phyloP scores from a whole-genome alignment of 1,140 invertebrate species.

The Propsilocerus akamusi region DNA sequence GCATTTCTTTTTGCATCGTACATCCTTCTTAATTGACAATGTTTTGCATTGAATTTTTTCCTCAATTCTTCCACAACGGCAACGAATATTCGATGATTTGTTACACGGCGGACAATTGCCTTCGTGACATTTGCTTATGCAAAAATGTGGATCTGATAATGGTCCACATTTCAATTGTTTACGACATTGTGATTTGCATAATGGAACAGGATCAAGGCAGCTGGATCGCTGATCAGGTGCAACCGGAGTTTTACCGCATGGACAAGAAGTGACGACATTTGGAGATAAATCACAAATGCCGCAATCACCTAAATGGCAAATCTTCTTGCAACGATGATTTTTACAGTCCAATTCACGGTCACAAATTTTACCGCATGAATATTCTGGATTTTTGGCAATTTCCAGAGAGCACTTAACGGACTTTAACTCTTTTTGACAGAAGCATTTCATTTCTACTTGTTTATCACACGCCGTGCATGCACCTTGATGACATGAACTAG shows the following conservation, averaged over 20 bases:
- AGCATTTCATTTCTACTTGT: conserved; percentile 31
- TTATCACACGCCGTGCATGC: conserved; percentile 47
- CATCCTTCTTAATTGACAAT: conserved; percentile 43
- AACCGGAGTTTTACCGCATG: conserved; percentile 55
- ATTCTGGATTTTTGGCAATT: conserved; percentile 22
- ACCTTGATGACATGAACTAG: conserved; percentile 54
- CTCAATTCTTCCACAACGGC: conserved; percentile 79
- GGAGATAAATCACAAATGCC: conserved; percentile 39
- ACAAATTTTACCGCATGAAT: conserved; percentile 50
- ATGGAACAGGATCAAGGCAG: conserved; percentile 74
- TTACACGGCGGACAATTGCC: conserved; percentile 69
- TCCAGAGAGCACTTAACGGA: conserved; percentile 30
- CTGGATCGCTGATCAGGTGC: conserved; percentile 29
- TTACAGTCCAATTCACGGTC: conserved; percentile 47
- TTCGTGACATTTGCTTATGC: conserved; percentile 47
- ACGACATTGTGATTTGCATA: conserved; percentile 63
- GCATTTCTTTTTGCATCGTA: conserved; percentile 72
- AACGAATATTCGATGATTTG: conserved; percentile 54
- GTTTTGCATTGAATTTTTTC: conserved; percentile 64
- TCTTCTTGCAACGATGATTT: conserved; percentile 51
- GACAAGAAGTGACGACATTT: conserved; percentile 51
- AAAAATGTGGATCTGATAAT: conserved; percentile 45
- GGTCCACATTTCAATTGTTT: conserved; percentile 69
- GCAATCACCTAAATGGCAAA: conserved; percentile 53
- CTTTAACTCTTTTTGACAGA: conserved; percentile 23